Conservation (phyloP, 2,113 vertebrate genomes). For the Campylomormyrus tamandua region DNA sequence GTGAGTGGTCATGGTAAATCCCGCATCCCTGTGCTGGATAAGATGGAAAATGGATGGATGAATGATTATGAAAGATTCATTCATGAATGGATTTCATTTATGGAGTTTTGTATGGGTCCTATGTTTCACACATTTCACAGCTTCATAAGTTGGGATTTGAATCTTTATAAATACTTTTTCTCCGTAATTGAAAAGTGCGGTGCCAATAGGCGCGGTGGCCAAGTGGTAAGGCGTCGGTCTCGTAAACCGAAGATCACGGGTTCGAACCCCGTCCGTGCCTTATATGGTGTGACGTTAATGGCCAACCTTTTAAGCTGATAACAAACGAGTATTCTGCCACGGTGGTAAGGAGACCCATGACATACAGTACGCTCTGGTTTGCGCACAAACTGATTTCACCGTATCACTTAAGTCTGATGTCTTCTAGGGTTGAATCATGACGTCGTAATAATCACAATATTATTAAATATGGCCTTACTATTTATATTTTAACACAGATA, state of each 20-base stretch:
- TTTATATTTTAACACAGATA: not conserved
- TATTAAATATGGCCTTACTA: not conserved
- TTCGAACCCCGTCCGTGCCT: constrained; percentile 84
- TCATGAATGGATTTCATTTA: not conserved
- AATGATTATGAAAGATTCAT: not conserved
- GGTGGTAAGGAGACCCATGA: not conserved
- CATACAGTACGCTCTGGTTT: not conserved
- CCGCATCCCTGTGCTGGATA: not conserved
- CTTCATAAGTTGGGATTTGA: not conserved
- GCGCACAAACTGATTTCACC: no score
- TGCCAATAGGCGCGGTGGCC: constrained; percentile 58
- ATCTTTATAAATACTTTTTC: not conserved
- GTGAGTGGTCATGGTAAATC: not conserved
- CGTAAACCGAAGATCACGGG: constrained; percentile 82
- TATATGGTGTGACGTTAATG: constrained; percentile 26
- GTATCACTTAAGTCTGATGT: not conserved
- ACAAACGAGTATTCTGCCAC: no score
- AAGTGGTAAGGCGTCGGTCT: constrained; percentile 72
- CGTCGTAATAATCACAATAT: not conserved
- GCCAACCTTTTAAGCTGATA: not conserved
- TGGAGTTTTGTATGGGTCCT: not conserved
- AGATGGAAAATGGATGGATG: not conserved
- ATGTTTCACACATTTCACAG: not conserved
- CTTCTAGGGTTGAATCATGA: not conserved
- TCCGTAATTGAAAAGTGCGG: not conserved